Conservation (phyloP, 2,797 vertebrate genomes). For the Psittacula derbiana region DNA sequence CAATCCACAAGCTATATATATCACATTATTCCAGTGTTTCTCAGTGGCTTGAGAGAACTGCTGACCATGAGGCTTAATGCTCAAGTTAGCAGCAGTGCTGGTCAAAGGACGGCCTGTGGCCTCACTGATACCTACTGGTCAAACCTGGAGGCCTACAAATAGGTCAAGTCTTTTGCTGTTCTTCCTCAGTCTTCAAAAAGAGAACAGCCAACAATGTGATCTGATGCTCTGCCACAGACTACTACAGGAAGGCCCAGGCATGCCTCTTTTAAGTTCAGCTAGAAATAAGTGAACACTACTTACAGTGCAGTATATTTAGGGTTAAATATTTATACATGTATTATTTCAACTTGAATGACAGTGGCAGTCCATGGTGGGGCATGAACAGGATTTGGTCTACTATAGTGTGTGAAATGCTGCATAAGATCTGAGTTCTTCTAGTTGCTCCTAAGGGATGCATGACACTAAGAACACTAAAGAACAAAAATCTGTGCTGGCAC, state of each 20-base stretch:
- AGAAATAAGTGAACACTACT: neutral
- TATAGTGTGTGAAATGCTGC: neutral
- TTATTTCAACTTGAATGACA: neutral
- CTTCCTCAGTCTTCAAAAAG: neutral
- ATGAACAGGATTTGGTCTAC: neutral
- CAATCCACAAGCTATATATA: neutral
- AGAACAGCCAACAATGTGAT: neutral
- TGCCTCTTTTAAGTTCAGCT: neutral
- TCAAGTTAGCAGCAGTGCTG: neutral
- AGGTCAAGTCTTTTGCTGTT: neutral
- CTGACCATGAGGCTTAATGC: neutral
- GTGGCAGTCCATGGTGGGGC: neutral
- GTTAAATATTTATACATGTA: neutral
- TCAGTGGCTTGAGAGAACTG: neutral
- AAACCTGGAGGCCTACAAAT: neutral
- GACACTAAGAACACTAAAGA: neutral
- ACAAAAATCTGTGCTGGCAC: neutral
- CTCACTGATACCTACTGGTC: neutral
- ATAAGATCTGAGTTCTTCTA: neutral
- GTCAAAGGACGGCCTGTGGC: neutral
- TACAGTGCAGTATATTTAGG: neutral
- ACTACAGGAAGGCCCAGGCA: neutral
- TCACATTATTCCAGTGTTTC: neutral
- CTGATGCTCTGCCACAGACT: neutral
- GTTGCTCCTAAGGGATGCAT: neutral